Percentiles rank a stretch among this genome's conserved stretches.
These are phyloP conservation scores for Spondyliosoma cantharus DNA, from an alignment of 2,797 vertebrate genomes.

Conservation along the genomic window DNA sequence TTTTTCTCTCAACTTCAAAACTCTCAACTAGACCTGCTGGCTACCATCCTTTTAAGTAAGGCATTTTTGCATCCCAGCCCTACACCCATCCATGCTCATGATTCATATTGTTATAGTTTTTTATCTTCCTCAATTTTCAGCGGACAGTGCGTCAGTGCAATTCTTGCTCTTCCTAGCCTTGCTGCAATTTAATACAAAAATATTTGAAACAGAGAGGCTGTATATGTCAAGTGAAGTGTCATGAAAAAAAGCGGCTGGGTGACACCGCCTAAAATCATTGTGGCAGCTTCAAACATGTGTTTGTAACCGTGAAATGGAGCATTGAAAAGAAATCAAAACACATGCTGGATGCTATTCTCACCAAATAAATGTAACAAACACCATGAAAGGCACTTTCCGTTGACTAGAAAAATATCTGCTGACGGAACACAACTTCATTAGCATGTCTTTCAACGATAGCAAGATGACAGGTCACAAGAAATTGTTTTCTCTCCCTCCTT, in stretches of 20 bases:
- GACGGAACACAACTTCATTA: conserved; percentile 67
- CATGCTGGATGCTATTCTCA: conserved; percentile 60
- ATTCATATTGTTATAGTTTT: conserved; percentile 17
- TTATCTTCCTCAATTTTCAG: no score
- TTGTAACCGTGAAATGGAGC: conserved; percentile 73
- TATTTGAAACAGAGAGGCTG: conserved; percentile 62
- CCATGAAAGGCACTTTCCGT: conserved; percentile 61
- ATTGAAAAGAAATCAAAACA: conserved; percentile 71
- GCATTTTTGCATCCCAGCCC: conserved; percentile 43
- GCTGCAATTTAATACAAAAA: conserved; percentile 50
- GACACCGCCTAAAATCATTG: conserved; percentile 69
- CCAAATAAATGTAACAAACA: conserved; percentile 71
- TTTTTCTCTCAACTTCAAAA: conserved; percentile 22
- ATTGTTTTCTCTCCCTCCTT: conserved; percentile 24
- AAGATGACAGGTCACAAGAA: conserved; percentile 57
- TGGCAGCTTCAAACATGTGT: conserved; percentile 69
- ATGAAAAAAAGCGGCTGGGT: conserved; percentile 23
- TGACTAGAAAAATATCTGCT: conserved; percentile 57
- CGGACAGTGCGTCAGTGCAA: conserved; percentile 45
- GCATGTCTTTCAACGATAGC: conserved; percentile 56
- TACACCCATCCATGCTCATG: conserved; percentile 29
- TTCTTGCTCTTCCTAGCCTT: conserved; percentile 43
- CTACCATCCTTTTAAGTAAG: conserved; percentile 26
- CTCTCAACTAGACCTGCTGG: conserved; percentile 22
- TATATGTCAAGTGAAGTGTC: conserved; percentile 55